Percentiles rank a stretch among this genome's conserved stretches.
phyloP scores from a whole-genome alignment of 2,113 vertebrate species.

The Cyanoramphus novaezelandiae region DNA sequence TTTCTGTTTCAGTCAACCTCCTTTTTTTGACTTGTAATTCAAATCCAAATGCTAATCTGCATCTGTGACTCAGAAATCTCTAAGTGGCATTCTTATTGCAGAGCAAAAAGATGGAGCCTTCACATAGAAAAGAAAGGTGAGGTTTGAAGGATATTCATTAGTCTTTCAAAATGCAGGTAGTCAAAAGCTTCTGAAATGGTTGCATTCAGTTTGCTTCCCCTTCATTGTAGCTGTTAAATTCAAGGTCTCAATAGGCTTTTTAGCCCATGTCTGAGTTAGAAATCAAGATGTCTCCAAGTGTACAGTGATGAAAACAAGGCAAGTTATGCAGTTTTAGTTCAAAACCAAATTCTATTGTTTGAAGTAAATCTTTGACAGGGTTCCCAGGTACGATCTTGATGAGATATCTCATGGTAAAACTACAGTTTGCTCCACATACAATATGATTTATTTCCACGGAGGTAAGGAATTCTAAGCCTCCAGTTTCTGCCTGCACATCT shows the following conservation, averaged over 20 bases:
- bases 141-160: neutral
- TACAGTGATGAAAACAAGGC: neutral
- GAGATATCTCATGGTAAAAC: neutral
- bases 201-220: neutral
- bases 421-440: neutral
- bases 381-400: neutral
- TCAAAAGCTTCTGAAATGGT: neutral
- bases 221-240: neutral
- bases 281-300: neutral
- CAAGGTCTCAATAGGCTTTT: neutral
- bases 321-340: neutral
- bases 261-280: neutral
- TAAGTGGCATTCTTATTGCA: neutral
- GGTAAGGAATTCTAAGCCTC: neutral
- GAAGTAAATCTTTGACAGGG: neutral
- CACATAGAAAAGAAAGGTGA: neutral
- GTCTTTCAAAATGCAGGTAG: neutral
- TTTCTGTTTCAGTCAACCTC: neutral
- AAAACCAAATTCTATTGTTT: neutral
- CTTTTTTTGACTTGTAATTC: conserved; percentile 20
- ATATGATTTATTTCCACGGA: neutral
- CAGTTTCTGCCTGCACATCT: neutral
- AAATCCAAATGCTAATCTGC: conserved; percentile 48
- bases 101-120: neutral
- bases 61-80: conserved; percentile 58